Conservation (phyloP, 2,113 vertebrate genomes). For the Ameiurus melas region DNA sequence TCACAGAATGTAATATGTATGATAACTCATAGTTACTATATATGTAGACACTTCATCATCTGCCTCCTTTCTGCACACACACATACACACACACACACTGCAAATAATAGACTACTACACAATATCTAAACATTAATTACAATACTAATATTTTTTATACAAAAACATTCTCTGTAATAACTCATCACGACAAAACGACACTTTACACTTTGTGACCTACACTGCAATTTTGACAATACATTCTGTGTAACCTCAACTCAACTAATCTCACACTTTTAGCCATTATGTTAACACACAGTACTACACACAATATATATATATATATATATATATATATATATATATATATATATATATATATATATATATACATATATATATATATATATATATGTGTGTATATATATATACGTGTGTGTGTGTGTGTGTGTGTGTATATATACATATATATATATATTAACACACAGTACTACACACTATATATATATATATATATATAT, state of each 20-base stretch:
- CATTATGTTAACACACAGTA: background rate
- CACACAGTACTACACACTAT: too few species aligned
- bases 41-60: background rate
- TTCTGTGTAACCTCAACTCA: background rate
- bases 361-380: too few species aligned
- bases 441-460: too few species aligned
- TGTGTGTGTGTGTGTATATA: too few species aligned
- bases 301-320: conserved; percentile 12
- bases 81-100: conserved; percentile 30
- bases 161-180: background rate
- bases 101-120: background rate
- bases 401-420: too few species aligned
- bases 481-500: too few species aligned
- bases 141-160: background rate
- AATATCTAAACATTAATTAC: background rate
- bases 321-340: too few species aligned
- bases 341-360: background rate
- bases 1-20: background rate
- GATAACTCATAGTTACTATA: background rate
- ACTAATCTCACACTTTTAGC: background rate
- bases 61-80: background rate
- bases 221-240: background rate
- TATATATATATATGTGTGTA: background rate
- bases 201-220: background rate
- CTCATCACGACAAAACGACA: background rate